Percentiles rank a stretch among this genome's conserved stretches.
These are phyloP conservation scores for Aphrophora alni DNA, from an alignment of 2,888 invertebrate species.

Conservation along the genomic window DNA sequence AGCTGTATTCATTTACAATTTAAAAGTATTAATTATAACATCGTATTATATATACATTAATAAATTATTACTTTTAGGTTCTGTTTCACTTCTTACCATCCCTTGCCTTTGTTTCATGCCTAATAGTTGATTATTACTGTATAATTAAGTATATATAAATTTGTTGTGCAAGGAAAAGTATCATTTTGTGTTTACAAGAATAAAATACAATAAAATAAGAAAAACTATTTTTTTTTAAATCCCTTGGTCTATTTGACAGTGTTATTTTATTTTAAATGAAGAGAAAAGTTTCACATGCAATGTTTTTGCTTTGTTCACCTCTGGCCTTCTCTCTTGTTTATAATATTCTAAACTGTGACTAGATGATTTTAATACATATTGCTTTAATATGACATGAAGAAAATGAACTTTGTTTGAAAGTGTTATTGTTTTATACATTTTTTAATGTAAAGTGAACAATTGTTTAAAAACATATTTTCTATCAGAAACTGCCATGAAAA, in stretches of 20 bases:
- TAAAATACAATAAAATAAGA: background rate
- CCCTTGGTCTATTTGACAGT: background rate
- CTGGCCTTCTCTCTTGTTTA: no score
- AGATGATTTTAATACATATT: no score
- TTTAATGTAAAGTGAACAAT: no score
- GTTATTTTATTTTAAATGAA: no score
- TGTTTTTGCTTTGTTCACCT: no score
- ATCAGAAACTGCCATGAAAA: no score
- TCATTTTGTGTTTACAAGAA: background rate
- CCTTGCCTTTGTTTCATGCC: background rate
- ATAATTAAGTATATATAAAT: background rate
- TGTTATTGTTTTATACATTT: no score
- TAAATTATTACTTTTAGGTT: background rate
- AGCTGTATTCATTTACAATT: background rate
- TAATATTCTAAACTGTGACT: no score
- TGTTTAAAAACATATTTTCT: no score
- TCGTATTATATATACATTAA: background rate
- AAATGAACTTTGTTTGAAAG: no score
- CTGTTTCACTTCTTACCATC: background rate
- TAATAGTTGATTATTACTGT: background rate
- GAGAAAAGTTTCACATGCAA: no score
- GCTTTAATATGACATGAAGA: no score
- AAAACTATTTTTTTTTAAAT: background rate
- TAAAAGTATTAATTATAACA: constrained; percentile 1
- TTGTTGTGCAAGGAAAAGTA: background rate